Conservation (phyloP, 2,797 vertebrate species). For the Eulemur rubriventer region DNA sequence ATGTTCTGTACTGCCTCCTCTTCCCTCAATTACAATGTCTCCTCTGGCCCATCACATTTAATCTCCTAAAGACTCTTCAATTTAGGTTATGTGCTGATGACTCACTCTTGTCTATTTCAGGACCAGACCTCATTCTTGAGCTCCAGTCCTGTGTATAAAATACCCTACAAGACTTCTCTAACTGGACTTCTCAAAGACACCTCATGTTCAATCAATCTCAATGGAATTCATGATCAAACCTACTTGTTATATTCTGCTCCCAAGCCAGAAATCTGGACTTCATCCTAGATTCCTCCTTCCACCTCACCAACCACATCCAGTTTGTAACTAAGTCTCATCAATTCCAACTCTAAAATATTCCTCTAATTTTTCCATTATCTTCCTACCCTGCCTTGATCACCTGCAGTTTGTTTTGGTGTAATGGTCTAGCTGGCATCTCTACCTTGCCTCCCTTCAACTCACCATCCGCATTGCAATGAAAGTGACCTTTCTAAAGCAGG, state of each 20-base stretch:
- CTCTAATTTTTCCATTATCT: not conserved
- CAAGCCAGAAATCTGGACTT: conserved; percentile 13
- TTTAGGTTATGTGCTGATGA: not conserved
- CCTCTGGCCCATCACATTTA: not conserved
- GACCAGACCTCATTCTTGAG: not conserved
- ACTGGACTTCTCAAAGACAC: not conserved
- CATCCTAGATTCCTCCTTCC: not conserved
- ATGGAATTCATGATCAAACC: not conserved
- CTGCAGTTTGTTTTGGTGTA: not conserved
- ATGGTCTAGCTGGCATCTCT: not conserved
- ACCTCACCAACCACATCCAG: not conserved
- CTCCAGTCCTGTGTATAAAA: not conserved
- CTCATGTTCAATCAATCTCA: not conserved
- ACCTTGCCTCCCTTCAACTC: not conserved
- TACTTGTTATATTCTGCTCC: not conserved
- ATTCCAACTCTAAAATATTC: not conserved
- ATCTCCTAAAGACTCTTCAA: not conserved
- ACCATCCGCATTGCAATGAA: not conserved
- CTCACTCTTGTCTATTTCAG: conserved; percentile 24
- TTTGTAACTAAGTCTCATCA: not conserved
- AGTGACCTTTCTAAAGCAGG: not conserved
- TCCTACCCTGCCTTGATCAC: not conserved
- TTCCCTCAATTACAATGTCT: not conserved
- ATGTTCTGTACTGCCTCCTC: not conserved
- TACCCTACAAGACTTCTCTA: not conserved